A percentile compares a stretch with the other conserved stretches of the same genome.
Evolutionary conservation across 2,113 vertebrate species (phyloP).

Genomic region (Empidonax traillii): DNA sequence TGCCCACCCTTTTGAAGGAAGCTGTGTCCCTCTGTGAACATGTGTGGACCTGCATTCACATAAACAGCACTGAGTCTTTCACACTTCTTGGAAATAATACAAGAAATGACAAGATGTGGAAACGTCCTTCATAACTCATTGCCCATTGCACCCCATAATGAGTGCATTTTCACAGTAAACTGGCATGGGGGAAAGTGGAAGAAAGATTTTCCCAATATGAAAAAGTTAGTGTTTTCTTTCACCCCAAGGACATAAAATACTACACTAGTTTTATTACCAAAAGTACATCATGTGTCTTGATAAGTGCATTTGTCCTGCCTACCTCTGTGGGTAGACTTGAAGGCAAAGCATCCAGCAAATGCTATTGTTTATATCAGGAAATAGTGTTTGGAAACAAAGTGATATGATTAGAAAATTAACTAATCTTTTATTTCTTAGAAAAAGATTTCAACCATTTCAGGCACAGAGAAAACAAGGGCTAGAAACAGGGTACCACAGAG

Average conservation of each 20-base stretch:
- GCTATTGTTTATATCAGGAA: neutral
- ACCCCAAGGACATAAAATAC: neutral
- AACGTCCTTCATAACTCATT: neutral
- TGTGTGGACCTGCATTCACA: neutral
- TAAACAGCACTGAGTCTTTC: neutral
- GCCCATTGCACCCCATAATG: neutral
- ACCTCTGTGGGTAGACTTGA: neutral
- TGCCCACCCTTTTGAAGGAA: neutral
- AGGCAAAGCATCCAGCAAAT: neutral
- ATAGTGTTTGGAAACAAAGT: neutral
- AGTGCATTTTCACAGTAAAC: neutral
- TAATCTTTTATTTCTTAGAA: neutral
- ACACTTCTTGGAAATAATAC: neutral
- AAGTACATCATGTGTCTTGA: neutral
- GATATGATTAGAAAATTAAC: neutral
- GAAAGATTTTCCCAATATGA: neutral
- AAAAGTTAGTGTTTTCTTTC: neutral
- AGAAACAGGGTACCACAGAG: neutral
- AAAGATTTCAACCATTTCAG: neutral
- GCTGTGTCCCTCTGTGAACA: neutral
- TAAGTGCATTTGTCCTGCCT: slow-evolving; percentile 1
- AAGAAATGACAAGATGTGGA: neutral
- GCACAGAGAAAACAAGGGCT: neutral
- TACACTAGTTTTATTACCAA: slow-evolving; percentile 11
- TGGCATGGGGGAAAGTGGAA: neutral